These are phyloP conservation scores for Lagenorhynchus albirostris DNA, from an alignment of 2,113 vertebrate genomes.

Conservation along the genomic window DNA sequence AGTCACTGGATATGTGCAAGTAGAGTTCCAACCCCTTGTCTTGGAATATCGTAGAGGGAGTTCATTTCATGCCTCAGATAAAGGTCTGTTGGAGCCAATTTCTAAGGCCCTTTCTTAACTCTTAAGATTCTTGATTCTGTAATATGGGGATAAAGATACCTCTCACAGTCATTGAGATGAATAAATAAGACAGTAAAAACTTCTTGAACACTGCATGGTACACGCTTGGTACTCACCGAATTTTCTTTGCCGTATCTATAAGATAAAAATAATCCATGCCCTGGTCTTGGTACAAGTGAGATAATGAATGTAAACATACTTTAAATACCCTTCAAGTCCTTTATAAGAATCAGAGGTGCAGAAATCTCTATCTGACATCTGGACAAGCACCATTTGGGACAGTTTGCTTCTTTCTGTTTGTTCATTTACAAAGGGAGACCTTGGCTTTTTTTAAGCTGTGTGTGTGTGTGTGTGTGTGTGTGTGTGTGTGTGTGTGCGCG, in stretches of 20 bases:
- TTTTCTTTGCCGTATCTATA: background rate
- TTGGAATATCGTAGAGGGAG: background rate
- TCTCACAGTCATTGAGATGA: background rate
- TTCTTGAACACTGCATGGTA: background rate
- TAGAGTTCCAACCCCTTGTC: background rate
- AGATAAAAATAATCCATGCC: background rate
- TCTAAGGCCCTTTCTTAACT: background rate
- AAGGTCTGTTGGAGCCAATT: background rate
- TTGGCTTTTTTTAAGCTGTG: background rate
- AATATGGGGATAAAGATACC: background rate
- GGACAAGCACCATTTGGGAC: background rate
- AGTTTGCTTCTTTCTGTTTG: constrained; percentile 8
- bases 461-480: background rate
- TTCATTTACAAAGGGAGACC: background rate
- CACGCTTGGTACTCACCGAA: background rate
- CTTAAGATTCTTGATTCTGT: background rate
- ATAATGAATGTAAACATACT: background rate
- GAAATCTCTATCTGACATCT: background rate
- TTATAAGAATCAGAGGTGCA: background rate
- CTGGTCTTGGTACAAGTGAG: background rate
- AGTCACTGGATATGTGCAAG: background rate
- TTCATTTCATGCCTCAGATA: background rate
- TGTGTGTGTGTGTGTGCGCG: background rate
- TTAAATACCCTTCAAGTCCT: background rate
- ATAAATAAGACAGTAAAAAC: background rate